Conservation (phyloP, 2,113 vertebrate genomes). For the Poeciliopsis occidentalis region DNA sequence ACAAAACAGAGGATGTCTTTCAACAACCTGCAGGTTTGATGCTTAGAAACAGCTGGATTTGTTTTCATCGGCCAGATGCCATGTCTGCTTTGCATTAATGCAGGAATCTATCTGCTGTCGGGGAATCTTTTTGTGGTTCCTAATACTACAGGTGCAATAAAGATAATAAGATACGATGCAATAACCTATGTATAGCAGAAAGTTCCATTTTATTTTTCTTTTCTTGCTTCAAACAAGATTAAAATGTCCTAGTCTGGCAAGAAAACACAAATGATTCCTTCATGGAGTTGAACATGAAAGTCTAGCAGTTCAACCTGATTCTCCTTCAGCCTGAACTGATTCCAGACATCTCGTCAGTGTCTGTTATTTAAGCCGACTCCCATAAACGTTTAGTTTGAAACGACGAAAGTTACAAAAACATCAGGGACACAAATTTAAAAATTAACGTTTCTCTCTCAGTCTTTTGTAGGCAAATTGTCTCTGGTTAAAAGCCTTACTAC, state of each 20-base stretch:
- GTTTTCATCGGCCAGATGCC: conserved; percentile 44
- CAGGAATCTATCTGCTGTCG: conserved; percentile 31
- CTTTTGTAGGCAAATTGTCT: background rate
- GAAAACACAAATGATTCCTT: background rate
- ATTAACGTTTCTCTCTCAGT: background rate
- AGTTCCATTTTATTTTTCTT: background rate
- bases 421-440: background rate
- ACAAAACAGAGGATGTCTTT: conserved; percentile 46
- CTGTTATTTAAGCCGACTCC: background rate
- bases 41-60: conserved; percentile 14
- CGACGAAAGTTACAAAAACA: background rate
- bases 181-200: background rate
- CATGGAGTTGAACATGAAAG: background rate
- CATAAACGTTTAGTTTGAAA: background rate
- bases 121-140: conserved; percentile 21
- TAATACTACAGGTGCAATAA: conserved; percentile 3
- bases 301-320: background rate
- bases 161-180: conserved; percentile 7
- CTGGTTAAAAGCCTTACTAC: background rate
- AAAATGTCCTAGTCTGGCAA: background rate
- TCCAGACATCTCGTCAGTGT: background rate
- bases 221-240: background rate
- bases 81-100: conserved; percentile 42
- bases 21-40: conserved; percentile 35
- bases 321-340: background rate